Evolutionary conservation across 1,140 invertebrate species (phyloP), one percentile per base, ranked within the genome.

Genomic region (Diuraphis noxia): DNA sequence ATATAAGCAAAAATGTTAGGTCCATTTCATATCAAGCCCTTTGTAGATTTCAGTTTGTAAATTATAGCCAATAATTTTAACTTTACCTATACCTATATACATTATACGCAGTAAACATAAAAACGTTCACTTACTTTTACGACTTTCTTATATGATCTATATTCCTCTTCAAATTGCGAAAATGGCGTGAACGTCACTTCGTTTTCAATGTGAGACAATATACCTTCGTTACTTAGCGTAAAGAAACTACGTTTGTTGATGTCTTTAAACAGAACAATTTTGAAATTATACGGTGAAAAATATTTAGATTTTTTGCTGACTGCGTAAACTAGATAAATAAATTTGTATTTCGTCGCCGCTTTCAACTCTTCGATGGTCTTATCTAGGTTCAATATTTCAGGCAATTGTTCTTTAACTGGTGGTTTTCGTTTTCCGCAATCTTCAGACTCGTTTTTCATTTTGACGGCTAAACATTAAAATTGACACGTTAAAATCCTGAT

Each of bases 261-360:
- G 9, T 79, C 52, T 82, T 91, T 30, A 10, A 49, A 91, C n/a
- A 6, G 19, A 8, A 91, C 89, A 30, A 52, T 41, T 82, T 82
- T 82, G 9, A 82, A 91, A n/a, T 79, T 52, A 49, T 91, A 91
- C 23, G 89, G 89, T 40, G 89, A 46, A 49, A 91, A 91, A 30
- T 91, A 81, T 81, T 91, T 91, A 30, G 89, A 91, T 49, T 49
- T 52, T 82, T 52, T 82, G 36, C 30, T 52, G 34, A 82, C 72
- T 19, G 89, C 89, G n/a, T 91, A 91, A 81, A 82, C 41, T 38
- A 91, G 52, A n/a, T 91, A 91, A 36, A 91, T 52, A 81, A 91
- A 91, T 82, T 46, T 91, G 34, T 82, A 91, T 40, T 91, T 36
- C 17, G 19, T 82, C 3, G n/a, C 36, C 0, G 21, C 40, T 40